Conservation (phyloP, 1,140 invertebrate genomes). For the Battus philenor region DNA sequence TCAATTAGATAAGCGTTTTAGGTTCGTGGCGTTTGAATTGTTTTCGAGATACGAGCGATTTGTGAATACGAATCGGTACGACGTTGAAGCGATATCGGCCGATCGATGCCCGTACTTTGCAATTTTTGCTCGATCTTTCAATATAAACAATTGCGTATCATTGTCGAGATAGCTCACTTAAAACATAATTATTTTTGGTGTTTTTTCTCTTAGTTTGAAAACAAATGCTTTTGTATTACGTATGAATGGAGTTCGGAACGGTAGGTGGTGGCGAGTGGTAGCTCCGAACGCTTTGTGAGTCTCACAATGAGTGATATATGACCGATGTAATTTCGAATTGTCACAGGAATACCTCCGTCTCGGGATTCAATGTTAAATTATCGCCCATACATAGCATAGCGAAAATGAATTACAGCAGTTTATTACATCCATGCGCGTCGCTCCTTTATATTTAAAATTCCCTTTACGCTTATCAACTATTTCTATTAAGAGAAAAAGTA, state of each 20-base stretch:
- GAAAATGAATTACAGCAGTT: conserved; percentile 72
- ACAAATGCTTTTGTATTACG: conserved; percentile 66
- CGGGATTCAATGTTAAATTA: conserved; percentile 63
- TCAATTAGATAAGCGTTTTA: conserved; percentile 73
- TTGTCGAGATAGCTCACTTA: conserved; percentile 29
- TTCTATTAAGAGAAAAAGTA: conserved; percentile 10
- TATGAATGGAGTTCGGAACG: conserved; percentile 54
- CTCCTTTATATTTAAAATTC: conserved; percentile 38
- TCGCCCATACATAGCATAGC: conserved; percentile 69
- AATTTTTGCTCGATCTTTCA: conserved; percentile 30
- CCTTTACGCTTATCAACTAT: conserved; percentile 26
- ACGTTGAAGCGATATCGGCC: conserved; percentile 34
- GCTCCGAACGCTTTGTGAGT: conserved; percentile 57
- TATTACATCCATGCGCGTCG: conserved; percentile 40
- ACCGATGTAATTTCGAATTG: conserved; percentile 68
- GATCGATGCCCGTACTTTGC: conserved; percentile 24
- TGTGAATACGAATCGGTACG: conserved; percentile 49
- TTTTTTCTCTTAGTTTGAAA: conserved; percentile 62
- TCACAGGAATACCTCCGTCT: conserved; percentile 44
- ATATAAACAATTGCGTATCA: conserved; percentile 12
- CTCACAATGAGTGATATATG: conserved; percentile 73
- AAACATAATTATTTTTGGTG: conserved; percentile 54
- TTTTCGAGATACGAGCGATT: conserved; percentile 57
- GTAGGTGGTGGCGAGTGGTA: conserved; percentile 59
- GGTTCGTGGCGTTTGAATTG: conserved; percentile 63